Percentiles rank a stretch among this genome's conserved stretches.
These are phyloP conservation scores for Achatina immaculata DNA, from an alignment of 1,140 invertebrate species.

Conservation along the genomic window DNA sequence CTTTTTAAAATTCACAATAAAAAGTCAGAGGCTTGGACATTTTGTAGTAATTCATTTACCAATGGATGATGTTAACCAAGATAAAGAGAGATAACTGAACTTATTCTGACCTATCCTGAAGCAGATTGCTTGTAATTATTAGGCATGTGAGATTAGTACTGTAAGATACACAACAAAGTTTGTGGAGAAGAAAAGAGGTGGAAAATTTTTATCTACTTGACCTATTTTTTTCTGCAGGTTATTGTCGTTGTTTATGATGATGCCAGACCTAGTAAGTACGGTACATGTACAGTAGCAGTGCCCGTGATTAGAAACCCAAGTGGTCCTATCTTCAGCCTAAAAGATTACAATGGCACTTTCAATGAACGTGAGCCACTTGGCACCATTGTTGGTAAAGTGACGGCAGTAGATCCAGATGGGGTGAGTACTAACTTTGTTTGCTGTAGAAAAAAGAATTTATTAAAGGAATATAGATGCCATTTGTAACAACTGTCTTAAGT, in stretches of 20 bases:
- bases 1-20: too few species aligned
- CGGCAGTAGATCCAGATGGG: constrained; percentile 74
- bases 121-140: too few species aligned
- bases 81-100: too few species aligned
- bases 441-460: constrained; percentile 47
- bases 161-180: too few species aligned
- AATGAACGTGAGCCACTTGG: constrained; percentile 51
- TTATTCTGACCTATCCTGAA: too few species aligned
- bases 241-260: constrained; percentile 89
- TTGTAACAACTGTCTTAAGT: too few species aligned
- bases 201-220: neutral
- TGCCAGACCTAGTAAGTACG: constrained; percentile 85
- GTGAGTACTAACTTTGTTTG: constrained; percentile 49
- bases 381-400: constrained; percentile 46
- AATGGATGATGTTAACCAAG: too few species aligned
- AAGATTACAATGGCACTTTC: constrained; percentile 40
- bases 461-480: too few species aligned
- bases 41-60: too few species aligned
- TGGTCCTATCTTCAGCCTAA: constrained; percentile 69
- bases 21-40: too few species aligned
- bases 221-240: constrained; percentile 67
- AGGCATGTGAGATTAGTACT: too few species aligned
- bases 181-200: too few species aligned
- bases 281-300: constrained; percentile 84
- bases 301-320: constrained; percentile 84